A percentile compares a stretch with the other conserved stretches of the same genome.
phyloP scores from a whole-genome alignment of 2,113 vertebrate species.

The Antigone vipio region DNA sequence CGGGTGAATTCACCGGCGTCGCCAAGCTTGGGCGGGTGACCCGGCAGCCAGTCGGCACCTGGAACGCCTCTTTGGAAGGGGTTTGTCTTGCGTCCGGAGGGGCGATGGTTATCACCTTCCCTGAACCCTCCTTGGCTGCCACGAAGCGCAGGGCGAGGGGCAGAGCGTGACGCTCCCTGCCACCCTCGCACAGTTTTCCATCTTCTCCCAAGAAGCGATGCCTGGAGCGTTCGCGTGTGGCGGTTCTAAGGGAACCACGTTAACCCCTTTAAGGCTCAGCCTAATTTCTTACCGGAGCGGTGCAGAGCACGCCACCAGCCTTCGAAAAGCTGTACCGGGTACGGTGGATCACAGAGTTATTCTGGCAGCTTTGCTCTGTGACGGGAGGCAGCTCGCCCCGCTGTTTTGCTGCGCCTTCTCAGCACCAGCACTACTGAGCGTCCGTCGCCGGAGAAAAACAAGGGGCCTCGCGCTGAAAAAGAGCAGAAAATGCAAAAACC shows the following conservation, averaged over 20 bases:
- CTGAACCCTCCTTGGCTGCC: not conserved
- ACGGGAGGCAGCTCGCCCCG: not conserved
- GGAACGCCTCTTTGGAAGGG: not conserved
- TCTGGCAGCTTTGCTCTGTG: not conserved
- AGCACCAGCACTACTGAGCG: rapidly evolving
- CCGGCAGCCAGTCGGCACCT: not conserved
- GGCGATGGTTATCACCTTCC: rapidly evolving
- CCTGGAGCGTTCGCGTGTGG: not conserved
- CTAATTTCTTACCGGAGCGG: not conserved
- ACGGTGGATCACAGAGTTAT: not conserved
- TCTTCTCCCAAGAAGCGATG: not conserved
- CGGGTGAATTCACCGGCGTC: not conserved
- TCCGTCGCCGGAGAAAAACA: not conserved
- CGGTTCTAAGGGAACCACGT: no score
- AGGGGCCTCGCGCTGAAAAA: not conserved
- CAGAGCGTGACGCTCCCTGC: not conserved
- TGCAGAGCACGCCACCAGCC: no score
- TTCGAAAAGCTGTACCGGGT: no score
- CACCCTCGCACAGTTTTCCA: not conserved
- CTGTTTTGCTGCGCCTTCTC: not conserved
- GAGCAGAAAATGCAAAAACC: not conserved
- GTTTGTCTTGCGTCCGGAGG: not conserved
- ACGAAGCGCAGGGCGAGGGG: not conserved
- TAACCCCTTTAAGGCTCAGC: not conserved
- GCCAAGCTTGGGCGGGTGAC: not conserved